Percentiles rank a stretch among this genome's conserved stretches.
These are phyloP conservation scores for Arctopsyche grandis DNA, from an alignment of 1,140 invertebrate species.

Conservation along the genomic window DNA sequence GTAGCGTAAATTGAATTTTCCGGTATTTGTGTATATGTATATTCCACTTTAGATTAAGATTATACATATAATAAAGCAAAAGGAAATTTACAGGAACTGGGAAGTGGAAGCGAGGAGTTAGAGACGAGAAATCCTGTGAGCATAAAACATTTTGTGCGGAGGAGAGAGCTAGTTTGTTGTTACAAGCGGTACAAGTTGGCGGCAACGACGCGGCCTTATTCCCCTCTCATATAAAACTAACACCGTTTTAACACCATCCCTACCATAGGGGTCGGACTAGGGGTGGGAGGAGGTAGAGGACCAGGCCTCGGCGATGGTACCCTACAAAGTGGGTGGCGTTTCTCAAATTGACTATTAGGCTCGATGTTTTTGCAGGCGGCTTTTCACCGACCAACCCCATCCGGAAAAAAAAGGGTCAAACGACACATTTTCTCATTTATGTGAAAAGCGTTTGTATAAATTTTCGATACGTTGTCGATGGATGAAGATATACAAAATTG, in stretches of 20 bases:
- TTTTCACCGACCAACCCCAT: not conserved
- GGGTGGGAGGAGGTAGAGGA: not conserved
- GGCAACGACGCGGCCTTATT: not conserved
- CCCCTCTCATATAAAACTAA: slow-evolving; percentile 37
- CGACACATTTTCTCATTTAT: slow-evolving; percentile 22
- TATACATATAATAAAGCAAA: not conserved
- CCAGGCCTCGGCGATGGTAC: not conserved
- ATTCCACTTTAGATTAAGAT: not conserved
- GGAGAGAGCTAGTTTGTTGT: slow-evolving; percentile 42
- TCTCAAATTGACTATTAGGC: slow-evolving; percentile 39
- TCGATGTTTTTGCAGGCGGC: slow-evolving; percentile 1
- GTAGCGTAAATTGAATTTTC: no score
- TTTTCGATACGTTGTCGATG: slow-evolving; percentile 12
- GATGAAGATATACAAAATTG: not conserved
- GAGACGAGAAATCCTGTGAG: slow-evolving; percentile 27
- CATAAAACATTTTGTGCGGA: slow-evolving; percentile 39
- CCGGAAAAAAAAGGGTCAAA: slow-evolving; percentile 19
- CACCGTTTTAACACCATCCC: slow-evolving; percentile 4
- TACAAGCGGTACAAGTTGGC: slow-evolving; percentile 43
- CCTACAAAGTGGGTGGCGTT: slow-evolving; percentile 30
- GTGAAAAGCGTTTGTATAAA: slow-evolving; percentile 17
- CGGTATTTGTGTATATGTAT: slow-evolving; percentile 14
- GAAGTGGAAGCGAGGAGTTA: not conserved
- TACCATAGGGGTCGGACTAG: not conserved
- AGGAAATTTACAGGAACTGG: not conserved